Base-by-base conservation (phyloP, 2,797 vertebrate genomes). In the Enteromius afrohamiltoni region DNA sequence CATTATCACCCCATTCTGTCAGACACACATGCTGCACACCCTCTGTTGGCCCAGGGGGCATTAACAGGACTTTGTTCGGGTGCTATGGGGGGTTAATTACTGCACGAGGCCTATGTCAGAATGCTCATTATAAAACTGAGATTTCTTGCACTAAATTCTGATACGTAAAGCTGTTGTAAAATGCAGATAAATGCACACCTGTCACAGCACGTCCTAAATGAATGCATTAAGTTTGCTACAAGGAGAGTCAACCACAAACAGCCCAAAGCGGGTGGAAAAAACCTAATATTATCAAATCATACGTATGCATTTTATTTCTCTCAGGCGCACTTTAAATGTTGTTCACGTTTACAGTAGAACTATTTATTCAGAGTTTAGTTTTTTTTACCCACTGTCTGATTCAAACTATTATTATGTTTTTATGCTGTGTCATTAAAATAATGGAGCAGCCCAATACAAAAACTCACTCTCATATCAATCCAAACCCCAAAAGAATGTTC, bases 1-100 rank as follows among this genome's bases (percentile, higher is more conserved):
- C 60, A 74, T 82, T 75, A 82, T 74, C 80, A 64, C 70, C 70
- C 70, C 62, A 74, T 75, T 82, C 80, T 82, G 80, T 82, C 70
- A 82, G 45, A 75, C 80, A 65, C 71, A 75, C 51, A 78, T 64
- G 17, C 51, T 34, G 79, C 23, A 80, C 78, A 69, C 79, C 67
- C 58, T 73, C 55, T 73, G 68, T 37, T 53, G 45, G 71, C 23
- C 45, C 34, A 40, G 34, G 21, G 29, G 70, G 45, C 42, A 37
- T 75, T 75, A 64, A 82, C 47, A 51, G 71, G 34, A 60, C 45
- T 82, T 82, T 49, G 60, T 75, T 82, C 62, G 45, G 71, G 42
- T 49, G 58, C 21, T 8, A 64, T 53, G 58, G 58, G 55, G 80
- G 47, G 70, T 82, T 67, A 53, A 82, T 82, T 82, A 65, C 80